Percentiles rank a stretch among this genome's conserved stretches.
phyloP scores from a whole-genome alignment of 2,113 vertebrate genomes.

The Boulengeromyrus knoepffleri region DNA sequence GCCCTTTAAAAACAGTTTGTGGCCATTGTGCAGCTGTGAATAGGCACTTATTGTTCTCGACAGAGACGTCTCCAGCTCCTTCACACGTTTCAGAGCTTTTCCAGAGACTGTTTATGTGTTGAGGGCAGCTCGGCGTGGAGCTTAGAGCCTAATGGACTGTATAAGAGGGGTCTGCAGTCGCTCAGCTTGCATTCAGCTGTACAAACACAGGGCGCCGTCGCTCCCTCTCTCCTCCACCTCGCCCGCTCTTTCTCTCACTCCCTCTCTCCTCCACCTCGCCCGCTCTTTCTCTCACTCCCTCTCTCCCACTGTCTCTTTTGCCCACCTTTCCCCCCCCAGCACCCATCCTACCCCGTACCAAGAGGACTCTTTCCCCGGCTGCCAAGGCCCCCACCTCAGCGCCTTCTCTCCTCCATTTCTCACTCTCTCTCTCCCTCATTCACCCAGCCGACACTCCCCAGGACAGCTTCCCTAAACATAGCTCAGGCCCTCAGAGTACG shows the following conservation, averaged over 20 bases:
- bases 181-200: slow-evolving; percentile 99
- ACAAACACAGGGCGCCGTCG: slow-evolving; percentile 74
- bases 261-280: neutral
- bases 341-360: neutral
- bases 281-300: too few species aligned
- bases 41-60: slow-evolving; percentile 66
- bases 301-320: neutral
- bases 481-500: slow-evolving; percentile 53
- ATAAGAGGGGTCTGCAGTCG: slow-evolving; percentile 83
- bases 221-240: neutral
- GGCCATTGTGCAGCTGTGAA: slow-evolving; percentile 48
- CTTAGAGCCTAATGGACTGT: slow-evolving; percentile 91
- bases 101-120: slow-evolving; percentile 90
- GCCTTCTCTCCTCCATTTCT: slow-evolving; percentile 24
- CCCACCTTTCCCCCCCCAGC: neutral
- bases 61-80: slow-evolving; percentile 52
- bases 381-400: slow-evolving; percentile 25
- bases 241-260: slow-evolving; percentile 23
- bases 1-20: slow-evolving; percentile 37
- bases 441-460: slow-evolving; percentile 55
- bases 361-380: neutral
- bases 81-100: slow-evolving; percentile 67
- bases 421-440: slow-evolving; percentile 23
- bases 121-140: slow-evolving; percentile 86
- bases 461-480: slow-evolving; percentile 48